Conservation (phyloP, 2,797 vertebrate genomes). For the Carduelis carduelis region DNA sequence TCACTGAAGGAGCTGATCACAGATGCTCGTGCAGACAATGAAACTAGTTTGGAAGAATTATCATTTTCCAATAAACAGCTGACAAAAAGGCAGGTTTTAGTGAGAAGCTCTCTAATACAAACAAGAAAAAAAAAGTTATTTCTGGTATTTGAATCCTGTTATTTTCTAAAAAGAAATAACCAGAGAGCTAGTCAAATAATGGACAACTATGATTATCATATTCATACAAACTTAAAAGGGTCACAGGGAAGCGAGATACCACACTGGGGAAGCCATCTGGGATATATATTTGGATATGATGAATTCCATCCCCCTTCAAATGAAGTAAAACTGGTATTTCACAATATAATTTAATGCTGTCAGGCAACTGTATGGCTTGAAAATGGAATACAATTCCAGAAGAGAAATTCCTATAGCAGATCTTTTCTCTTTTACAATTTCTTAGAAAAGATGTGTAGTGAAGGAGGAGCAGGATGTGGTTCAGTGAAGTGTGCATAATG, state of each 20-base stretch:
- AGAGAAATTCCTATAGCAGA: background rate
- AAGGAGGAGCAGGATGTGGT: background rate
- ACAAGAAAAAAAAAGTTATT: background rate
- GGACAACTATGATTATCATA: background rate
- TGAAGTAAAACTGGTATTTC: background rate
- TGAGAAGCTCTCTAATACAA: background rate
- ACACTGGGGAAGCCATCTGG: background rate
- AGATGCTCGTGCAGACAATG: background rate
- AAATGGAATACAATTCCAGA: background rate
- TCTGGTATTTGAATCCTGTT: background rate
- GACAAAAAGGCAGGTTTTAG: background rate
- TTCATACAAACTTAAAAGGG: background rate
- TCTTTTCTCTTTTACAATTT: background rate
- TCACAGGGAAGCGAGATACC: background rate
- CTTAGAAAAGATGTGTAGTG: background rate
- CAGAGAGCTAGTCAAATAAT: background rate
- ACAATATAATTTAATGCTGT: background rate
- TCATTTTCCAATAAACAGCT: background rate
- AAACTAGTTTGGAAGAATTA: background rate
- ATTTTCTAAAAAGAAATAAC: background rate
- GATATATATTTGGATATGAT: background rate
- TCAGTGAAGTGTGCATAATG: background rate
- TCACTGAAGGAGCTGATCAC: background rate
- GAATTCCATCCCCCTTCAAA: background rate
- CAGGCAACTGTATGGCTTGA: background rate